Percentiles rank a stretch among this genome's conserved stretches.
Evolutionary conservation across 1,140 invertebrate genomes (phyloP).

Genomic region (Zaprionus davidi): DNA sequence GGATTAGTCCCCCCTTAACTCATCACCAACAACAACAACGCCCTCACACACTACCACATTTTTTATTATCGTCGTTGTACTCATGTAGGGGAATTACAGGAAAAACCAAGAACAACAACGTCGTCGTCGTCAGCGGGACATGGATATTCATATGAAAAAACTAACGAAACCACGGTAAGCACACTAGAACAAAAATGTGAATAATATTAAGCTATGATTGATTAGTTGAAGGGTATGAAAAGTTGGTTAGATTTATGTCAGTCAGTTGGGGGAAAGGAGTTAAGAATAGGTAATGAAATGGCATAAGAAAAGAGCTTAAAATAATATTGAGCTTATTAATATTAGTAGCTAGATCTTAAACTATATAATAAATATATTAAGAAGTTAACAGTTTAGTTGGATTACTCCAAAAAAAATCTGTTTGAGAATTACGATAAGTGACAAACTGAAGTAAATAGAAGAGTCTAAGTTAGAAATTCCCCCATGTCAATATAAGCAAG

Average conservation of each 20-base stretch:
- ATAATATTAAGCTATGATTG: no score
- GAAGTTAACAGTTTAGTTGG: no score
- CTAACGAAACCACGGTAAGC: conserved; percentile 74
- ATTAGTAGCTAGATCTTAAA: no score
- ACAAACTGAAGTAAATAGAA: no score
- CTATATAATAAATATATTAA: no score
- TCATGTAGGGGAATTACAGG: conserved; percentile 52
- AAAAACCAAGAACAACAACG: conserved; percentile 40
- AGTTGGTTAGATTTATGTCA: no score
- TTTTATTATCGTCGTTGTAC: conserved; percentile 1
- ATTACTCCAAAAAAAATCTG: no score
- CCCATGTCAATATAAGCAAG: conserved; percentile 12
- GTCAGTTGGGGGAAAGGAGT: no score
- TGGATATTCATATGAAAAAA: conserved; percentile 81
- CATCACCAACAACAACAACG: background rate
- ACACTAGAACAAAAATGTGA: background rate
- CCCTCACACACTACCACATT: background rate
- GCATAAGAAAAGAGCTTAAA: no score
- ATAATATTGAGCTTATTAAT: no score
- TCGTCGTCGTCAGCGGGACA: conserved; percentile 40
- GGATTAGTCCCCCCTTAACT: conserved; percentile 36
- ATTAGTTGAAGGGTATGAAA: background rate
- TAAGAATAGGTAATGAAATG: no score
- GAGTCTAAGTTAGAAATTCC: background rate
- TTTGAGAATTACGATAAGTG: no score